A percentile compares a stretch with the other conserved stretches of the same genome.
phyloP scores from a whole-genome alignment of 2,888 invertebrate genomes.

The Hemistola chrysoprasaria region DNA sequence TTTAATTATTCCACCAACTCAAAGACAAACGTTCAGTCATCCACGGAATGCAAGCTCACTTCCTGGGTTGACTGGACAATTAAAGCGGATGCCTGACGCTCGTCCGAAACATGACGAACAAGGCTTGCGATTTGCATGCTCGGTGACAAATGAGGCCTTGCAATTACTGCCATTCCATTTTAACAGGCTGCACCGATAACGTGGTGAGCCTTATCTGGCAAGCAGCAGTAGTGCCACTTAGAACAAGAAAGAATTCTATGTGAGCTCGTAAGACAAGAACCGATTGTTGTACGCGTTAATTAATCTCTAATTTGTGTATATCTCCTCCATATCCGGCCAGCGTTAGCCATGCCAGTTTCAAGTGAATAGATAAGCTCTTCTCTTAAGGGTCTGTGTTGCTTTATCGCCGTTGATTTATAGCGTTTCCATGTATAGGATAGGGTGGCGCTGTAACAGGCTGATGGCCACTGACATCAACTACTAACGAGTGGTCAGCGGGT shows the following conservation, averaged over 20 bases:
- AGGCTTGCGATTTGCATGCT: conserved; percentile 38
- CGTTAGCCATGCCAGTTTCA: conserved; percentile 15
- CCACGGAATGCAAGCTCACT: conserved; percentile 68
- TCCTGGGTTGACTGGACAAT: conserved; percentile 65
- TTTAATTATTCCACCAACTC: conserved; percentile 56
- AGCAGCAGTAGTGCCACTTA: not conserved
- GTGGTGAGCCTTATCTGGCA: conserved; percentile 3
- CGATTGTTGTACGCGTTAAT: conserved; percentile 14
- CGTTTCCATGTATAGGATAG: conserved; percentile 17
- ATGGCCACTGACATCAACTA: conserved; percentile 11
- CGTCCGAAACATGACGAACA: conserved; percentile 43
- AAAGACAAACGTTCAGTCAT: conserved; percentile 52
- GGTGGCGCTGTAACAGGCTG: conserved; percentile 38
- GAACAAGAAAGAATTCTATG: conserved; percentile 5
- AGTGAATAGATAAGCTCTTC: conserved; percentile 17
- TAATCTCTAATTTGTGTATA: conserved; percentile 17
- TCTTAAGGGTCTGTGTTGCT: conserved; percentile 17
- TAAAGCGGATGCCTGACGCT: conserved; percentile 54
- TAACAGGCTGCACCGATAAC: conserved; percentile 6
- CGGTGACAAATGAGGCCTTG: conserved; percentile 36
- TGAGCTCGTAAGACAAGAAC: conserved; percentile 12
- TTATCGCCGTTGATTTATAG: conserved; percentile 24
- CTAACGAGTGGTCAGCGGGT: not conserved
- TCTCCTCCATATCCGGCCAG: conserved; percentile 16
- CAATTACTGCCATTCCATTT: conserved; percentile 7